phyloP scores from a whole-genome alignment of 2,797 vertebrate genomes.

The Tadarida brasiliensis region DNA sequence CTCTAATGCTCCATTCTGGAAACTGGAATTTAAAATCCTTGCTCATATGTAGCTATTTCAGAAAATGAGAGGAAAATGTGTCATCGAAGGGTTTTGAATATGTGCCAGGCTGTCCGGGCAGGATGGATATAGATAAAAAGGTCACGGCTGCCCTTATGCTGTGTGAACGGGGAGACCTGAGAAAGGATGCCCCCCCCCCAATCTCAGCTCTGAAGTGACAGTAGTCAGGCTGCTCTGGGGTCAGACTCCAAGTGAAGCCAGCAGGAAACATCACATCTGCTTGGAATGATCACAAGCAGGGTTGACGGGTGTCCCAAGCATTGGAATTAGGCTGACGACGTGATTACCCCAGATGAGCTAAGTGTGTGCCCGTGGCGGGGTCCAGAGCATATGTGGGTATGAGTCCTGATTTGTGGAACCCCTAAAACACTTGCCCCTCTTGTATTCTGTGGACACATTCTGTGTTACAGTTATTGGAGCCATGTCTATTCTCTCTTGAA shows the following conservation, averaged over 20 bases:
- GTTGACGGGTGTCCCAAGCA: too few relatives aligned
- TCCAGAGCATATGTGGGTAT: too few relatives aligned
- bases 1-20: conserved; percentile 75
- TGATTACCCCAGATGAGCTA: fast-evolving
- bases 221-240: neutral
- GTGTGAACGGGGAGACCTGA: neutral
- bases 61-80: conserved; percentile 33
- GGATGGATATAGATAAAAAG: neutral
- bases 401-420: neutral
- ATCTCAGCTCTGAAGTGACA: neutral
- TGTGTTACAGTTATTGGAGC: neutral
- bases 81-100: neutral
- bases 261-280: too few relatives aligned
- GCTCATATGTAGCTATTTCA: conserved; percentile 24
- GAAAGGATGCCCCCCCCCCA: neutral
- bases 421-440: fast-evolving
- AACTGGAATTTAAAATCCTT: conserved; percentile 70
- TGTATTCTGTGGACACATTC: neutral
- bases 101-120: neutral
- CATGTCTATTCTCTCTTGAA: neutral
- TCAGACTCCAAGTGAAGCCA: neutral
- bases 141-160: neutral
- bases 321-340: neutral
- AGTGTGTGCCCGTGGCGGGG: fast-evolving
- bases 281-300: neutral